Conservation (phyloP, 2,888 invertebrate species). For the Teleogryllus oceanicus region DNA sequence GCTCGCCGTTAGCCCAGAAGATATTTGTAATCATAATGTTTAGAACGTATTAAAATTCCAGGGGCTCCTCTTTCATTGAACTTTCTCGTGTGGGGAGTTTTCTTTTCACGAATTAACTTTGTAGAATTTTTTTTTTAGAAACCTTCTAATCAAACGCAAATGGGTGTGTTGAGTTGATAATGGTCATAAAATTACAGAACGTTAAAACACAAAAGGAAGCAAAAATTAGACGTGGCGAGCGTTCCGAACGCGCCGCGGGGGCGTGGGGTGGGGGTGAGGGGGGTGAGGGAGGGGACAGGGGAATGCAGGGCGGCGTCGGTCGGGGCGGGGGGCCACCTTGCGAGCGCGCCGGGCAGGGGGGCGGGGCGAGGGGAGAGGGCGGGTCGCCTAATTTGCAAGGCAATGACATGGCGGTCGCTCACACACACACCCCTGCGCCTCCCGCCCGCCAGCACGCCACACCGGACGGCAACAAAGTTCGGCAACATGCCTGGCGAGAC, state of each 20-base stretch:
- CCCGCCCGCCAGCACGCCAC: neutral
- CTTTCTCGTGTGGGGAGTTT: too few species aligned
- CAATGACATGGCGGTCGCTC: neutral
- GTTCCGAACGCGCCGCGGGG: neutral
- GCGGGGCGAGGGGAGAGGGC: neutral
- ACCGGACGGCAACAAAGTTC: neutral
- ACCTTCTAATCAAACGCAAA: constrained; percentile 10
- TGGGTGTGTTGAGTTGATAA: neutral
- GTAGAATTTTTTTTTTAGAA: neutral
- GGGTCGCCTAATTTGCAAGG: constrained; percentile 9
- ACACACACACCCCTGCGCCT: neutral
- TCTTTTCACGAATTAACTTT: too few species aligned
- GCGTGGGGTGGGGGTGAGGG: neutral
- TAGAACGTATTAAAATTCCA: neutral
- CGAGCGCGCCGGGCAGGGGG: neutral
- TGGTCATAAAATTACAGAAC: neutral
- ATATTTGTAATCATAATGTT: neutral
- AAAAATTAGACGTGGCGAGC: neutral
- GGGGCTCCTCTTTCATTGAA: too few species aligned
- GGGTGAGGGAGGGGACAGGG: neutral
- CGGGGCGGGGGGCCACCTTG: neutral
- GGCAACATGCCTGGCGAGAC: neutral
- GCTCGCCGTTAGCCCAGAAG: neutral
- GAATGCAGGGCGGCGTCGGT: neutral
- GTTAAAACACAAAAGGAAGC: constrained; percentile 7